Conservation (phyloP, 2,888 invertebrate species). For the Aleiodes leptofemur region DNA sequence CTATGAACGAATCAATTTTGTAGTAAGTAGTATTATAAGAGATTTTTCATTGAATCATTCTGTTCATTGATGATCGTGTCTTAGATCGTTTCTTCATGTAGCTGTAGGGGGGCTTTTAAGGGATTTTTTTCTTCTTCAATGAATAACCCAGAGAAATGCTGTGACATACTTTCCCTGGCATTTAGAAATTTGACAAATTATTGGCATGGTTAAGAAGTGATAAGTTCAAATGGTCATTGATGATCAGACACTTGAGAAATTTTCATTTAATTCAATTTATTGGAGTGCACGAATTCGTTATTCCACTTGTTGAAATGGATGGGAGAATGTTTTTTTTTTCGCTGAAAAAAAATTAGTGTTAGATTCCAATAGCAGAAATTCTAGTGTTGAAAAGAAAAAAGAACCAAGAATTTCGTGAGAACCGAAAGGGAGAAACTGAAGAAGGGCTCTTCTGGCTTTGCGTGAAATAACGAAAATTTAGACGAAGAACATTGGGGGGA, state of each 20-base stretch:
- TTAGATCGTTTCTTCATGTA: neutral
- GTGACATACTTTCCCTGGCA: too few species aligned
- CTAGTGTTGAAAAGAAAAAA: slow-evolving; percentile 31
- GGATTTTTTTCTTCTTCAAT: slow-evolving; percentile 11
- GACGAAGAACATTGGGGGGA: slow-evolving; percentile 50
- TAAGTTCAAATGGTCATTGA: too few species aligned
- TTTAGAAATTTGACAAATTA: too few species aligned
- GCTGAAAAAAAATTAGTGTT: neutral
- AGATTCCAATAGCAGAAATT: neutral
- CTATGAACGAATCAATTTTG: neutral
- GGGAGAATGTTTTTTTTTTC: neutral
- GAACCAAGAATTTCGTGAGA: slow-evolving; percentile 12
- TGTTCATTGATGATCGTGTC: neutral
- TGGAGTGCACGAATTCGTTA: too few species aligned
- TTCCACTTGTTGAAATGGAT: too few species aligned
- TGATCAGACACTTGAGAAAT: too few species aligned
- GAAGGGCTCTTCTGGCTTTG: slow-evolving; percentile 42
- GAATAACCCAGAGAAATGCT: slow-evolving; percentile 24
- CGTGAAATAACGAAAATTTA: slow-evolving; percentile 66
- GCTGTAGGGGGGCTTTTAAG: slow-evolving; percentile 10
- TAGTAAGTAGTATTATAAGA: neutral
- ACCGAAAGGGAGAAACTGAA: neutral
- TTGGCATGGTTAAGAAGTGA: too few species aligned
- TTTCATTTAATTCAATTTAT: too few species aligned
- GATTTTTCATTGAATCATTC: neutral